A percentile compares a stretch with the other conserved stretches of the same genome.
Conservation (phyloP, 2,113 vertebrate species). For the Tragelaphus scriptus region DNA sequence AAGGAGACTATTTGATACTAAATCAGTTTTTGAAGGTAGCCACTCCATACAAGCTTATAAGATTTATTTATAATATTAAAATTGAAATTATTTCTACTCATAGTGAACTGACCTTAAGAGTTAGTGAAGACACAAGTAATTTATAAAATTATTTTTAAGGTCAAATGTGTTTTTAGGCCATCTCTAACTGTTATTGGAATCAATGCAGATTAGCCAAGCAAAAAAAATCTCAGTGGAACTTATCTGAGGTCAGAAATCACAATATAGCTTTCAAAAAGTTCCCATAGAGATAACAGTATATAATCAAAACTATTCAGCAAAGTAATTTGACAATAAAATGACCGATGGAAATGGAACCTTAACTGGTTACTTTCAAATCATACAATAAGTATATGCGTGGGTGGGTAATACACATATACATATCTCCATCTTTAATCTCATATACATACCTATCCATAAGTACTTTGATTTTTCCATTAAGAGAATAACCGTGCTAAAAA, state of each 20-base stretch:
- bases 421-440: not conserved
- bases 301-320: not conserved
- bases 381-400: not conserved
- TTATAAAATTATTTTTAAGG: not conserved
- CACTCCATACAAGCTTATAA: not conserved
- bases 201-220: not conserved
- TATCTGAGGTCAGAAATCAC: not conserved
- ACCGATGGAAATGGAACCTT: not conserved
- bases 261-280: not conserved
- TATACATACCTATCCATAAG: not conserved
- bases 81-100: not conserved
- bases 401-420: not conserved
- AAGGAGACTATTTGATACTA: not conserved
- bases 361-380: not conserved
- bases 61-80: not conserved
- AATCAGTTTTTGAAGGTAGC: not conserved
- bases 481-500: not conserved
- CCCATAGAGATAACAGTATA: not conserved
- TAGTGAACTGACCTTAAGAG: not conserved
- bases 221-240: not conserved
- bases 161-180: not conserved
- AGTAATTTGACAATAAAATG: not conserved
- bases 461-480: not conserved
- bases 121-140: not conserved
- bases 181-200: not conserved